Base-by-base conservation (phyloP, 2,113 vertebrate genomes). In the Hypanus sabinus region DNA sequence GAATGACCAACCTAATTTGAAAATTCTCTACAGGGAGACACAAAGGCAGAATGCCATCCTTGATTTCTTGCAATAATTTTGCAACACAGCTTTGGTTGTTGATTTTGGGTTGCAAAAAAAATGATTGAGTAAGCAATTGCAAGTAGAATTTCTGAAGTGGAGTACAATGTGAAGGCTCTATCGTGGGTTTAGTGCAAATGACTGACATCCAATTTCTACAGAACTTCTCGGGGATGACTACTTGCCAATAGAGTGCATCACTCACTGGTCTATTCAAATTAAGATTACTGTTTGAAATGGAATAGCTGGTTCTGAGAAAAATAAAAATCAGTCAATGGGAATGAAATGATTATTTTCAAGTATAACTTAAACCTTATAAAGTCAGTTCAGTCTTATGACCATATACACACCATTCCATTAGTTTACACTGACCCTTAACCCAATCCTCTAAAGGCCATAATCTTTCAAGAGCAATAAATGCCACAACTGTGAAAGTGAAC, bases 261-360 rank as follows among this genome's bases (percentile, higher is more conserved):
- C 68, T 70, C 68, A 70, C 24, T 30, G 24, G 55, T 22, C 81
- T 30, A 87, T 30, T 87, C 81, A 87, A 7, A 60, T 24, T 57
- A 30, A 14, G 55, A 87, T 87, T 87, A 87, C 46, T 57, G 55
- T 10, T 87, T 60, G 83, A 88, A 88, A 62, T 62, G 83, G 55
- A 62, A 88, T 60, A n/a, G 55, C 83, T 60, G 30, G 22, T 27
- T 30, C 83, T 30, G 11, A 5, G 57, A 30, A 55, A 20, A 62
- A 60, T 30, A 60, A 87, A 87, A 87, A 87, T 62, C 81, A 87
- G 83, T 60, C 60, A 57, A 87, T 60, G 12, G 83, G 57, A 87
- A 87, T 87, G 18, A 87, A 62, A 87, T 87, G 27, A 30, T 87
- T 87, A 87, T 87, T 62, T 87, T 62, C 24, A 88, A 88, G 55